Base-by-base conservation (phyloP, 2,113 vertebrate genomes). In the Apus apus region DNA sequence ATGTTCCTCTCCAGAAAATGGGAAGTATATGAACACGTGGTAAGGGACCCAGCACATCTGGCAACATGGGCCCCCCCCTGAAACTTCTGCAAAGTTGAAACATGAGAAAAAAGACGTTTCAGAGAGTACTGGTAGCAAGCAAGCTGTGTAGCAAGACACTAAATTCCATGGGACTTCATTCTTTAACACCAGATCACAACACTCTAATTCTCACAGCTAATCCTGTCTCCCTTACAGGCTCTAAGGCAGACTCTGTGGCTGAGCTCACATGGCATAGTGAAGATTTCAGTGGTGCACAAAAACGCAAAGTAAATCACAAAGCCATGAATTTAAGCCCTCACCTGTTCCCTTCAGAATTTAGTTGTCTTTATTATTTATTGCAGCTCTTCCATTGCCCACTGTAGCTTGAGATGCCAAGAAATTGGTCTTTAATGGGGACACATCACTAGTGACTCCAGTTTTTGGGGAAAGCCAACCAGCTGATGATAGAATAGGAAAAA, bases 11-110 rank as follows among this genome's bases (percentile, higher is more conserved):
- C 32, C 54, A 51, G 58, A 71, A 66, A 34, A 56, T 19, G 11
- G 9, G 16, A 27, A 38, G 20, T 46, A 38, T 36, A 23, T 45
- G 68, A 71, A 23, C 22, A 58, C 0, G 0, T 8, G 21, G 15
- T 26, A 51, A n/a, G 67, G 38, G 66, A 57, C 29, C 21, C 20
- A 29, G 46, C n/a, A n/a, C 14, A 30, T 16, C 32, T 22, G 29
- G 38, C 11, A 27, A 46, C 0, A 1, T 9, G 30, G n/a, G 5
- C 73, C 5, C 11, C 22, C 11, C n/a, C 8, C 29, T 19, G 32
- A 76, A 71, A 45, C 16, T 30, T 38, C 15, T 29, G 13, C 30
- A 10, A 51, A 67, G 13, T 4, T 36, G 45, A 65, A 65, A 50
- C 3, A 1, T 3, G 21, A 60, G 32, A 40, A n/a, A 13, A 62